Percentiles rank a stretch among this genome's conserved stretches.
These are phyloP conservation scores for Mesocricetus auratus DNA, from an alignment of 2,113 vertebrate species.

Conservation along the genomic window DNA sequence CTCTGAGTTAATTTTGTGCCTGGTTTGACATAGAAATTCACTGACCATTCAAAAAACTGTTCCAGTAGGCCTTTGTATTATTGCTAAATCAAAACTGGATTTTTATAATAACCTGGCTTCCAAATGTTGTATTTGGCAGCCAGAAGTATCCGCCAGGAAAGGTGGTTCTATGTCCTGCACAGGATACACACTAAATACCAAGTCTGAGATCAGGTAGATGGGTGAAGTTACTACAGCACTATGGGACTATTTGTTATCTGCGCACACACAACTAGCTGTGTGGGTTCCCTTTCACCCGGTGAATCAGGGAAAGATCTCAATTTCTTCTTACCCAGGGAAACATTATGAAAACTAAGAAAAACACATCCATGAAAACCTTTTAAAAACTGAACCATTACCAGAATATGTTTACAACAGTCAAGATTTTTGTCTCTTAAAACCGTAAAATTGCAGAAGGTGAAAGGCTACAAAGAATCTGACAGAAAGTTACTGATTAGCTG, in stretches of 20 bases:
- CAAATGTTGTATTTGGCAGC: neutral
- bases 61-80: neutral
- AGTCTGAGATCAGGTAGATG: neutral
- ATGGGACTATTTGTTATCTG: neutral
- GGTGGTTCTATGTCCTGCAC: neutral
- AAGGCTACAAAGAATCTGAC: neutral
- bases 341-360: slow-evolving; percentile 34
- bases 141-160: neutral
- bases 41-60: neutral
- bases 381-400: slow-evolving; percentile 4
- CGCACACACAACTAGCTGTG: neutral
- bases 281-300: neutral
- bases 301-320: neutral
- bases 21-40: neutral
- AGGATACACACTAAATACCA: neutral
- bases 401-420: neutral
- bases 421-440: slow-evolving; percentile 50
- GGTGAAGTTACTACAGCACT: neutral
- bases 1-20: slow-evolving; percentile 21
- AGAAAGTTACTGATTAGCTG: neutral
- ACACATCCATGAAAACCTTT: slow-evolving; percentile 1
- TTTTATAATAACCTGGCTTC: neutral
- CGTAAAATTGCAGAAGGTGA: neutral
- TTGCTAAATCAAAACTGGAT: neutral
- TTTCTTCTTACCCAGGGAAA: neutral